Percentiles rank a stretch among this genome's conserved stretches.
These are phyloP conservation scores for Dioctria rufipes DNA, from an alignment of 2,888 invertebrate genomes.

Conservation along the genomic window DNA sequence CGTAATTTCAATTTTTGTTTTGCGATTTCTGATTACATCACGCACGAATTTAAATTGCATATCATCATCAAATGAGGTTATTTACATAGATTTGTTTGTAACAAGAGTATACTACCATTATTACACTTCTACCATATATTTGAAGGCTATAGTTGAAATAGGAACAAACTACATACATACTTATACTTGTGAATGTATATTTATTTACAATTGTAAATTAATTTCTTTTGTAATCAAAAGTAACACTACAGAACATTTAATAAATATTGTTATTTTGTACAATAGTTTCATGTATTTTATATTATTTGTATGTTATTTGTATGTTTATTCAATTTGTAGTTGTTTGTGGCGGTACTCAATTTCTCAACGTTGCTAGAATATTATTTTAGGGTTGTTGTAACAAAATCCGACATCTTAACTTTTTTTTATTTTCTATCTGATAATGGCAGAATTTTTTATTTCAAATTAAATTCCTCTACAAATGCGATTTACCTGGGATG, in stretches of 20 bases:
- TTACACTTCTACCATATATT: constrained; percentile 9
- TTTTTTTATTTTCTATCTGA: no score
- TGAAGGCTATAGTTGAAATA: constrained; percentile 46
- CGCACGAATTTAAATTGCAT: constrained; percentile 42
- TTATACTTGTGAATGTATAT: constrained; percentile 31
- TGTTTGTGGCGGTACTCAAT: no score
- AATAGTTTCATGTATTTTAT: not conserved
- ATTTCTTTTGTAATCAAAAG: constrained; percentile 50
- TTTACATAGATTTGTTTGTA: constrained; percentile 12
- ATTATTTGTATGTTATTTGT: no score
- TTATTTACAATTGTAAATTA: constrained; percentile 47
- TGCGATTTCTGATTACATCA: constrained; percentile 7
- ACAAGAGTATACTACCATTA: constrained; percentile 18
- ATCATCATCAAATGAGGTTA: constrained; percentile 8
- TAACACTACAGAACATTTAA: constrained; percentile 35
- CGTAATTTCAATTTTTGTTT: no score
- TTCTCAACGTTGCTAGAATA: no score
- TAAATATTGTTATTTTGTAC: constrained; percentile 50
- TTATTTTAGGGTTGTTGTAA: no score
- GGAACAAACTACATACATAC: constrained; percentile 18
- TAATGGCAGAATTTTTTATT: no score
- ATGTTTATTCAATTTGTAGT: no score
- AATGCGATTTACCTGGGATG: no score
- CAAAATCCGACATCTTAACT: no score
- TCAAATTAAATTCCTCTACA: no score